Evolutionary conservation across 2,797 vertebrate genomes (phyloP).

Genomic region (Tauraco hartlaubi): DNA sequence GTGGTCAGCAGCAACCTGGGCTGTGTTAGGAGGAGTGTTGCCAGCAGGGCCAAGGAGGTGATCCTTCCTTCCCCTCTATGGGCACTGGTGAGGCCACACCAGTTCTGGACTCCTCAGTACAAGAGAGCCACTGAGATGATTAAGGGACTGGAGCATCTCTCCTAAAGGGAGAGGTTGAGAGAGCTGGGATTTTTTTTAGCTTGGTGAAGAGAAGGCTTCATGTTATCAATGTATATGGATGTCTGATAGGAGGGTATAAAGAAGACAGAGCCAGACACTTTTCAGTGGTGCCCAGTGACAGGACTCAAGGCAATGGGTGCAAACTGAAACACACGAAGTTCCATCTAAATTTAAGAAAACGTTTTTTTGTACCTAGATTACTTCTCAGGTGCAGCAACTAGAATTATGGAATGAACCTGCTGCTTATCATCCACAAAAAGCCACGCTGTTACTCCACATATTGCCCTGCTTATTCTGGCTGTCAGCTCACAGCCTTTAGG

Average conservation of each 20-base stretch:
- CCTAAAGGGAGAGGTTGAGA: neutral
- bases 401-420: neutral
- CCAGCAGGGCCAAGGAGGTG: neutral
- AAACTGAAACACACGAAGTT: neutral
- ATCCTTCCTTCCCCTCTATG: neutral
- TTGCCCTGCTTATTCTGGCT: neutral
- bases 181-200: neutral
- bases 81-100: neutral
- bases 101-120: neutral
- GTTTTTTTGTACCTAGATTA: neutral
- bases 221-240: no score
- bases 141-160: neutral
- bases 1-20: neutral
- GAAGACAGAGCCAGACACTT: no score
- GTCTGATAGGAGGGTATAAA: neutral
- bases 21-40: neutral
- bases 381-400: neutral
- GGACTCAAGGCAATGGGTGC: no score
- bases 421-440: neutral
- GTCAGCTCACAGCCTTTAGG: neutral
- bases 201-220: neutral
- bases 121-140: neutral
- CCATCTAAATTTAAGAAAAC: neutral
- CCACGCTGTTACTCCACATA: neutral
- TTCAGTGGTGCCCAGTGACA: no score